Evolutionary conservation across 23 tunicate genomes (phyloP), one percentile per base, ranked within the genome.

Genomic region (Phallusia fumigata): DNA sequence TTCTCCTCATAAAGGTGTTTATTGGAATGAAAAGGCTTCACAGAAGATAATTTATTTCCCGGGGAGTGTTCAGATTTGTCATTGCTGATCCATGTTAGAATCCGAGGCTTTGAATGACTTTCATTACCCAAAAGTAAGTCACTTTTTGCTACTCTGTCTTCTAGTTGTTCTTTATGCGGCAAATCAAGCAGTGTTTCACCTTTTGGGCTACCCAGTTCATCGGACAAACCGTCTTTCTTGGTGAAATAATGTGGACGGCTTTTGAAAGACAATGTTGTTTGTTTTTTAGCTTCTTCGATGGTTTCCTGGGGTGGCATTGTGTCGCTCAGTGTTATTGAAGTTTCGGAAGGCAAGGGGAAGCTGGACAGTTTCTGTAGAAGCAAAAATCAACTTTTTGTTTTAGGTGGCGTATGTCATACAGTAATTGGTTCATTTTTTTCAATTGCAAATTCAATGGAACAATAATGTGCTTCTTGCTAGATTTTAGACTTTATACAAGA

Each of bases 301-400:
- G 28, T 24, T 16, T 77, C 47, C 31, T 52, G 72, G 8, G 36
- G 52, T 31, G 30, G 72, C 0, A 18, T 64, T 44, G 73, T 51
- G 49, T 26, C 26, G 73, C 50, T 33, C 31, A 52, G 10, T 31
- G 72, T 79, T 79, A 79, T 47, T 51, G 40, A 51, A 79, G 83
- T 79, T 79, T 79, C 73, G 83, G 83, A 40, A 52, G 83, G 52
- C 19, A 52, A 15, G 32, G 83, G 73, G 19, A 47, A 30, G 73
- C 19, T 79, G 36, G 83, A 31, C 83, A 32, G 16, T 30, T 51
- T 52, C 83, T 79, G 73, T 32, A 79, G 24, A n/a, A 47, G 16
- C 28, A 58, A 21, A 6, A 3, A 24, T 58, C 5, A 51, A 18
- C 18, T 13, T 51, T 51, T 51, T 13, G 58, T 51, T 51, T 15